Percentiles rank a stretch among this genome's conserved stretches.
These are phyloP conservation scores for Melinaea menophilus DNA, from an alignment of 2,888 invertebrate genomes.

Conservation along the genomic window DNA sequence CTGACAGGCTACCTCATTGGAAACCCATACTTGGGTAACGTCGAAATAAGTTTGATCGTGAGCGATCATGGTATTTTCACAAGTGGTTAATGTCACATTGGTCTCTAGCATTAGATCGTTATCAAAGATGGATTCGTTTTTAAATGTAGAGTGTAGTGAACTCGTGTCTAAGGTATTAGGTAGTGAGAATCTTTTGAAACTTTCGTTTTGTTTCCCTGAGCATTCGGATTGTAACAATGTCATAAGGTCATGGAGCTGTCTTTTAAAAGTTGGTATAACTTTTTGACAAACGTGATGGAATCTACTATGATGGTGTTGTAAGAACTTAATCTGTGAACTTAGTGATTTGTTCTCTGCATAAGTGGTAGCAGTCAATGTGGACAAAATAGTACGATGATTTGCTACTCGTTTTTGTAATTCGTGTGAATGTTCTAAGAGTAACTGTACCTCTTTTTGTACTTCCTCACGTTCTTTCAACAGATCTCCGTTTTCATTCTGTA, in stretches of 20 bases:
- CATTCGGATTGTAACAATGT: constrained; percentile 49
- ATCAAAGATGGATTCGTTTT: constrained; percentile 65
- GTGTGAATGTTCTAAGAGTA: constrained; percentile 50
- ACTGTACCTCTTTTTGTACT: constrained; percentile 50
- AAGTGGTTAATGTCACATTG: constrained; percentile 59
- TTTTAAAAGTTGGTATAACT: constrained; percentile 63
- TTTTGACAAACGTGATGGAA: constrained; percentile 64
- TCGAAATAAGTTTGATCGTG: constrained; percentile 63
- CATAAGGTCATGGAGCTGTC: constrained; percentile 55
- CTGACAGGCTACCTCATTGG: constrained; percentile 52
- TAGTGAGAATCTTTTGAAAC: constrained; percentile 56
- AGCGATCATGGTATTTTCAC: constrained; percentile 56
- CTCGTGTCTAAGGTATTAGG: constrained; percentile 57
- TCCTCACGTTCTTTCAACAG: constrained; percentile 53
- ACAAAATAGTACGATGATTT: constrained; percentile 63
- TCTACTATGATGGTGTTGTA: constrained; percentile 62
- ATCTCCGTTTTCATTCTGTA: constrained; percentile 44
- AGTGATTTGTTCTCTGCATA: constrained; percentile 67
- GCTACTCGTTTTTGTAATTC: constrained; percentile 63
- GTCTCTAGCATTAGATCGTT: constrained; percentile 70
- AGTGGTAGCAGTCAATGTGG: constrained; percentile 66
- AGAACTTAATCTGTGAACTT: constrained; percentile 59
- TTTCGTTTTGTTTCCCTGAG: constrained; percentile 41
- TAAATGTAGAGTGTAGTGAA: constrained; percentile 44
- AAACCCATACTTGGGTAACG: constrained; percentile 47